Percentiles rank a stretch among this genome's conserved stretches.
Conservation (phyloP, 2,113 vertebrate species). For the Hyla sarda region DNA sequence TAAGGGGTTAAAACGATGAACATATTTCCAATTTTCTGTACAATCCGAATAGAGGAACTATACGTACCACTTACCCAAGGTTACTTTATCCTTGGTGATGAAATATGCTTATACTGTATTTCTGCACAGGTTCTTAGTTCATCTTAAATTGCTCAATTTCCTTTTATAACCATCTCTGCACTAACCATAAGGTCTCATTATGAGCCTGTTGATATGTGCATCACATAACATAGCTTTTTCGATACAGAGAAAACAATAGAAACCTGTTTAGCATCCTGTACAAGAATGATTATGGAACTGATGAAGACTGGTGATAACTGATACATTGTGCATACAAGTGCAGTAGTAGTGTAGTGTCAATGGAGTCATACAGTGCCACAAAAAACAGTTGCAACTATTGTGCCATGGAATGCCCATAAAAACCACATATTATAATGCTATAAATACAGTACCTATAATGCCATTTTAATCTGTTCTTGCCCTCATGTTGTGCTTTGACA, state of each 20-base stretch:
- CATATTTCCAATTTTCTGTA: background rate
- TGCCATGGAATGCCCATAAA: background rate
- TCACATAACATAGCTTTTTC: background rate
- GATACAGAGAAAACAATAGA: too few species aligned
- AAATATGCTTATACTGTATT: background rate
- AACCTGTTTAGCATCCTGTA: too few species aligned
- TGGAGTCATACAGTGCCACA: too few species aligned
- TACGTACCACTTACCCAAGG: background rate
- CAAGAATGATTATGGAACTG: background rate
- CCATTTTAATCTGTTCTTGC: background rate
- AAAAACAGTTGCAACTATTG: too few species aligned
- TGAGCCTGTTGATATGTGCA: background rate
- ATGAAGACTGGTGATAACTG: background rate
- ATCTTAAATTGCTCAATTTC: slow-evolving; percentile 26
- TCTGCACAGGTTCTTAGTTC: background rate
- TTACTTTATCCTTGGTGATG: background rate
- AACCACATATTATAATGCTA: too few species aligned
- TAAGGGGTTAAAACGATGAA: too few species aligned
- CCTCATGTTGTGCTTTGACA: background rate
- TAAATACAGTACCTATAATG: background rate
- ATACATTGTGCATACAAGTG: background rate
- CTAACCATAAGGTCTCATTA: background rate
- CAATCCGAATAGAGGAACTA: background rate
- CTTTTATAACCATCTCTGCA: background rate
- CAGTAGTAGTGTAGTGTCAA: background rate